Conservation (phyloP, 2,113 vertebrate species). For the Seriola quinqueradiata region DNA sequence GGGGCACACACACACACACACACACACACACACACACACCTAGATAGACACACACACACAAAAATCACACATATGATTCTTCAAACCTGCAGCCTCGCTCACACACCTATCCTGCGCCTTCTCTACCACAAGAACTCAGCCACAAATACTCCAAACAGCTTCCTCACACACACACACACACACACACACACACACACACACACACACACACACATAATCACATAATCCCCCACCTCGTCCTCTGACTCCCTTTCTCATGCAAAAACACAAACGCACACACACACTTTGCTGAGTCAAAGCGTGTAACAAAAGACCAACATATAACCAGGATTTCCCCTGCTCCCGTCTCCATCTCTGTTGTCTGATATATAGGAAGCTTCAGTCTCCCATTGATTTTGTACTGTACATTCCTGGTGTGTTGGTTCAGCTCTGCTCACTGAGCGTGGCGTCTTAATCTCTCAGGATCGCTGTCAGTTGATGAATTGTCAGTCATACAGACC, state of each 20-base stretch:
- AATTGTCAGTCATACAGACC: constrained; percentile 60
- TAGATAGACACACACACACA: constrained; percentile 16
- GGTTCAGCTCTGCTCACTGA: constrained; percentile 62
- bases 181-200: constrained; percentile 48
- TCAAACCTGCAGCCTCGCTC: constrained; percentile 35
- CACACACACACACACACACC: constrained; percentile 27
- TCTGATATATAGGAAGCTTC: constrained; percentile 71
- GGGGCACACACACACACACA: constrained; percentile 15
- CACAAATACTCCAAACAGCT: constrained; percentile 45
- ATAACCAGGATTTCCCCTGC: constrained; percentile 48
- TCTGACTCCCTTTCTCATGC: constrained; percentile 50
- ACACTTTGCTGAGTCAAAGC: constrained; percentile 66
- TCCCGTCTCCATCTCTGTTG: constrained; percentile 44
- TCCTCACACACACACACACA: constrained; percentile 33
- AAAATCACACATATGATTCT: constrained; percentile 1
- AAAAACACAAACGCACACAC: constrained; percentile 24
- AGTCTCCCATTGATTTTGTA: constrained; percentile 65
- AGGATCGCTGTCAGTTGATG: constrained; percentile 68
- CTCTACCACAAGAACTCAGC: constrained; percentile 35
- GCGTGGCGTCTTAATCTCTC: constrained; percentile 67
- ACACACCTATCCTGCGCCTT: constrained; percentile 47
- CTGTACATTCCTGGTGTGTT: constrained; percentile 58
- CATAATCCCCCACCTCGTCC: constrained; percentile 55
- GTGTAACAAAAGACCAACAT: constrained; percentile 49
- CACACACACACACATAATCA: constrained; percentile 37